Evolutionary conservation across 2,888 invertebrate species (phyloP), one percentile per base, ranked within the genome.

Genomic region (Pheosia gnoma): DNA sequence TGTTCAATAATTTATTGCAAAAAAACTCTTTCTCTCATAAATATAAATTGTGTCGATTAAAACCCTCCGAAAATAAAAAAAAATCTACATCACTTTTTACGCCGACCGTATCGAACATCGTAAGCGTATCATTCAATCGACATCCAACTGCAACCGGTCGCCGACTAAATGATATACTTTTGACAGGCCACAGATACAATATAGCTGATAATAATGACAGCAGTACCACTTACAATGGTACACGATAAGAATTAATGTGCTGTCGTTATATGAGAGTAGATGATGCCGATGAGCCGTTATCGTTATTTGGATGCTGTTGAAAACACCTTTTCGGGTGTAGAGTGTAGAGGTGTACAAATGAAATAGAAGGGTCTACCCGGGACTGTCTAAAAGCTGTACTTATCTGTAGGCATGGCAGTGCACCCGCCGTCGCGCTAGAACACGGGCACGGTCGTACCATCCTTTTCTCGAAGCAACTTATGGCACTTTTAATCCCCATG

Each of bases 151-250:
- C 77, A 76, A 79, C 84, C 80, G 80, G 84, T 78, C 74, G 61
- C 75, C 74, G 67, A 75, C 70, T 25, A 25, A 84, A 83, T 87
- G 87, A 89, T 88, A 89, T 85, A 85, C 85, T 85, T 89, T 85
- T 89, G 89, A 90, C 90, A 85, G 87, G 36, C 77, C 67, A 57
- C 69, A 77, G 86, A 89, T 88, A 84, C 82, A 78, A 89, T 88
- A 84, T 81, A 78, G 77, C 60, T 73, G 88, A 89, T 87, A 84
- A 81, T 67, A 81, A 65, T 82, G 89, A 83, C 83, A 84, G 83
- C 79, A 76, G 78, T 75, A 81, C 78, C 69, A 78, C 80, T 76
- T 74, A 75, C 77, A 79, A 73, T 79, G 75, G 67, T 59, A 63
- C 62, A 71, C 70, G 75, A 82, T 72, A 75, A 73, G 72, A 77